phyloP scores from a whole-genome alignment of 2,113 vertebrate species.

The Danionella cerebrum region DNA sequence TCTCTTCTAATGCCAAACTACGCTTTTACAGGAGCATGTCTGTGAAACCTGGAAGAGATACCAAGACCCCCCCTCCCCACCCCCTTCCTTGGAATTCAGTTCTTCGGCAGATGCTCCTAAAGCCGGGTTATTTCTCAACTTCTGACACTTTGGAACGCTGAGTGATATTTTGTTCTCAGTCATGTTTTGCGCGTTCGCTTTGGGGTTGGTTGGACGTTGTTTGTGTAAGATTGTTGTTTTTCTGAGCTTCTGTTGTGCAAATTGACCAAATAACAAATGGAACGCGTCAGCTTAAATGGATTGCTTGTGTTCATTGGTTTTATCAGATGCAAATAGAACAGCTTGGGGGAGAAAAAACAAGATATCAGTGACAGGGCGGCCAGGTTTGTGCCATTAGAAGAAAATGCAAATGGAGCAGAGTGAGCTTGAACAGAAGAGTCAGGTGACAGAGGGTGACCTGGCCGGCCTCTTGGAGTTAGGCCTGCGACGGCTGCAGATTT shows the following conservation, averaged over 20 bases:
- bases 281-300: conserved; percentile 16
- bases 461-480: conserved; percentile 45
- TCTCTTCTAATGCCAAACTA: conserved; percentile 49
- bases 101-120: conserved; percentile 8
- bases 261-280: conserved; percentile 6
- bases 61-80: too few relatives aligned
- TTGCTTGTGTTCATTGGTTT: conserved; percentile 43
- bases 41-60: conserved; percentile 56
- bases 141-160: not conserved
- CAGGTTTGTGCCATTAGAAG: conserved; percentile 48
- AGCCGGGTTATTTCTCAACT: not conserved
- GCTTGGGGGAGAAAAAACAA: conserved; percentile 54
- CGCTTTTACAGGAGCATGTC: conserved; percentile 46
- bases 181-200: not conserved
- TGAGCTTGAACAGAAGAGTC: conserved; percentile 47
- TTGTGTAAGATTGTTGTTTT: not conserved
- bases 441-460: conserved; percentile 56
- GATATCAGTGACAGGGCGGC: conserved; percentile 50
- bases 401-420: conserved; percentile 61
- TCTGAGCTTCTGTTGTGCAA: not conserved
- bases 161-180: not conserved
- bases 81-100: not conserved
- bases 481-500: conserved; percentile 52
- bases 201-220: not conserved
- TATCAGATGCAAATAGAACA: conserved; percentile 59